Base-by-base conservation (phyloP, 2,113 vertebrate species). In the Oryzias woworae region DNA sequence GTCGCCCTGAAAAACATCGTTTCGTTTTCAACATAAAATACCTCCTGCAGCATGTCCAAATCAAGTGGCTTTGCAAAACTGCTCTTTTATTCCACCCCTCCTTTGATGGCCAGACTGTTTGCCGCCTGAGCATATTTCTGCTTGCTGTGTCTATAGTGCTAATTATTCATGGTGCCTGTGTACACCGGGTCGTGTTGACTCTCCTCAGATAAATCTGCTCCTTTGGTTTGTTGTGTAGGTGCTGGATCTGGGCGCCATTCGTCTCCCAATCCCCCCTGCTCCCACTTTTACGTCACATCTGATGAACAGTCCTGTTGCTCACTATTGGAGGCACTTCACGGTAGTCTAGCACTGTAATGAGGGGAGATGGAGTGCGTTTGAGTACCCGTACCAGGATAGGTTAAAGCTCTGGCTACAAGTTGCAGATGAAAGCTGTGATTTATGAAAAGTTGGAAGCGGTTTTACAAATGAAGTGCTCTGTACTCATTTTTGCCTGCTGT, bases 261-360 rank as follows among this genome's bases (percentile, higher is more conserved):
- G 55, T 85, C 75, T 77, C 83, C 69, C 82, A 72, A 77, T 79
- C 85, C 78, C 78, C 64, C 49, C 61, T 53, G 77, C 77, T 77
- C 80, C 79, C 79, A 80, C 76, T 73, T 70, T 71, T 66, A 63
- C 66, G 82, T 88, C 87, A 82, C 78, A 78, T 84, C 81, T 81
- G 82, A 85, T 85, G 75, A 85, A 84, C 79, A 77, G 77, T 61
- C 58, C 75, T 76, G 78, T 67, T 78, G 73, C 84, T 86, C 83
- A 81, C 77, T 75, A 72, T 74, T 63, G 82, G 80, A 84, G 77
- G 70, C 84, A 78, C 82, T 85, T 83, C 84, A 83, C 67, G 73
- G 24, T 75, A 50, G 71, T 73, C 80, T 81, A 69, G 77, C 77
- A 57, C 73, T 55, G 77, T 75, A 85, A 85, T 80, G 71, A 83